Evolutionary conservation across 2,113 vertebrate genomes (phyloP).

Genomic region (Macheiramphus alcinus): DNA sequence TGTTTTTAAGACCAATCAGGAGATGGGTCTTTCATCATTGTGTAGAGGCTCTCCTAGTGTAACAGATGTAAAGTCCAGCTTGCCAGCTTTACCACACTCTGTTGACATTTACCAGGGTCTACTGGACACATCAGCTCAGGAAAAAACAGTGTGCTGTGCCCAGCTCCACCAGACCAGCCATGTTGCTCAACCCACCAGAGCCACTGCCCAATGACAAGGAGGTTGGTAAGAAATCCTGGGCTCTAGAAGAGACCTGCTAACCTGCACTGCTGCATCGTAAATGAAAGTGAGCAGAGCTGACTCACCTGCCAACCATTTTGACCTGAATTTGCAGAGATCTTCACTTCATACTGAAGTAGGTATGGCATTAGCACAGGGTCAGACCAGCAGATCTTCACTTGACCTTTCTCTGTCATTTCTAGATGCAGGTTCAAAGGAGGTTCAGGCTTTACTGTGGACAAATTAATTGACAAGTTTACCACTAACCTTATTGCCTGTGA

Average conservation of each 20-base stretch:
- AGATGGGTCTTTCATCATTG: neutral
- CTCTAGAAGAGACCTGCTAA: neutral
- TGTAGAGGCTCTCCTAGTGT: neutral
- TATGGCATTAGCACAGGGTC: neutral
- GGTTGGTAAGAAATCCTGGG: neutral
- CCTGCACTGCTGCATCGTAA: neutral
- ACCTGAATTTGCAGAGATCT: constrained; percentile 65
- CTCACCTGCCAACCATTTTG: constrained; percentile 58
- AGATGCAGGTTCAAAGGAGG: constrained; percentile 79
- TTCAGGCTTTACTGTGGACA: constrained; percentile 80
- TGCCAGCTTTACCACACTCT: neutral
- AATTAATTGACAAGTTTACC: neutral
- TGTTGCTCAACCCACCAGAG: rapidly evolving
- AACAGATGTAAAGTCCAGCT: neutral
- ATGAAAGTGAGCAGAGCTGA: neutral
- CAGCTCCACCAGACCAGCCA: neutral
- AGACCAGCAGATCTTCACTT: constrained; percentile 82
- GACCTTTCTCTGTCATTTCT: constrained; percentile 75
- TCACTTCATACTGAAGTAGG: constrained; percentile 80
- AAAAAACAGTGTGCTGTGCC: neutral
- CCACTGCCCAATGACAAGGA: neutral
- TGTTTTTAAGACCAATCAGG: neutral
- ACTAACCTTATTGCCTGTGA: neutral
- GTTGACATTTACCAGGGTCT: neutral
- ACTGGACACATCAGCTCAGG: neutral